These are phyloP conservation scores for Myopa testacea DNA, from an alignment of 2,888 invertebrate genomes.

Conservation along the genomic window DNA sequence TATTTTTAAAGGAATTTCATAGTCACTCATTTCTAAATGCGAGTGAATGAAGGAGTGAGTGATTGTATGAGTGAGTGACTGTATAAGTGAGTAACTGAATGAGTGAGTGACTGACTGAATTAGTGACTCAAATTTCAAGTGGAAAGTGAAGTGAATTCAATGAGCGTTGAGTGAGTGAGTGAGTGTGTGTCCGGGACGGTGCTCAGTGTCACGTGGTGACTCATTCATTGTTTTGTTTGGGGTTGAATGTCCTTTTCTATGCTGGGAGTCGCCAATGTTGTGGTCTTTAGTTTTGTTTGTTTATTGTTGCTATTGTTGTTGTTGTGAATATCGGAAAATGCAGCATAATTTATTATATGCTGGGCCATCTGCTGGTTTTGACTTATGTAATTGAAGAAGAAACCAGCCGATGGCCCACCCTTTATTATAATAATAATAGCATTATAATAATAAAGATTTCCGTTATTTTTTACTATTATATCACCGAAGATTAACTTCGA, in stretches of 20 bases:
- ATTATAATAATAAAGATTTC: too few relatives aligned
- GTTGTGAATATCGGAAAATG: neutral
- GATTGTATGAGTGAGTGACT: too few relatives aligned
- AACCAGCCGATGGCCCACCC: too few relatives aligned
- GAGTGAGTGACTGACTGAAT: neutral
- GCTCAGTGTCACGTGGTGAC: conserved; percentile 38
- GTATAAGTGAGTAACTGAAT: too few relatives aligned
- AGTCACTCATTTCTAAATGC: neutral
- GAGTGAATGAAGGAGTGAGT: neutral
- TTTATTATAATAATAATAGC: too few relatives aligned
- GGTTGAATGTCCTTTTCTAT: conserved; percentile 35
- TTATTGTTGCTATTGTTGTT: neutral
- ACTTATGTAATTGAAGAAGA: too few relatives aligned
- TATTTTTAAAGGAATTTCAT: neutral
- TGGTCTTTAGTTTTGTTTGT: neutral
- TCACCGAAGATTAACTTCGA: too few relatives aligned
- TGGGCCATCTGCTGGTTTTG: too few relatives aligned
- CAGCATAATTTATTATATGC: too few relatives aligned
- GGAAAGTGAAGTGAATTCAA: too few relatives aligned
- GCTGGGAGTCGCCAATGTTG: neutral
- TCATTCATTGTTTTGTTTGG: conserved; percentile 16
- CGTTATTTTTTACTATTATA: too few relatives aligned
- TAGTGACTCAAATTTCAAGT: too few relatives aligned
- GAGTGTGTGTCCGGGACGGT: neutral
- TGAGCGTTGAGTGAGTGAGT: neutral